phyloP scores from a whole-genome alignment of 2,888 invertebrate genomes.

The Liodrosophila aerea region DNA sequence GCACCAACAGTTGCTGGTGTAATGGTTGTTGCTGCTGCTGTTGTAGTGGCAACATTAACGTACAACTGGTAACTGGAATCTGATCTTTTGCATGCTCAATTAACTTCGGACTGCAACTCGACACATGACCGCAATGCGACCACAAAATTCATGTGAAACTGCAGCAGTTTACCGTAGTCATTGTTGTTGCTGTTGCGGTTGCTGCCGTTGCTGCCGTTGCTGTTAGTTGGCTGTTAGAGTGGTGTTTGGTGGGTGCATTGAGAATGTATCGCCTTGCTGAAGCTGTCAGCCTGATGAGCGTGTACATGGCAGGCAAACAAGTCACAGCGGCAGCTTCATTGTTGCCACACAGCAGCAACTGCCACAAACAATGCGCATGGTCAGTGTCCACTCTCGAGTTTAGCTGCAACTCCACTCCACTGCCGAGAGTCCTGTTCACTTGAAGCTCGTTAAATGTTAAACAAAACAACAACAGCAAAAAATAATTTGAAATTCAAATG shows the following conservation, averaged over 20 bases:
- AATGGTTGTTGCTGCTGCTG: conserved; percentile 16
- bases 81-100: conserved; percentile 75
- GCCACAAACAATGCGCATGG: conserved; percentile 10
- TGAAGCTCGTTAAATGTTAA: conserved; percentile 59
- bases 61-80: conserved; percentile 49
- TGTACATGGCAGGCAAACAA: conserved; percentile 66
- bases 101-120: conserved; percentile 57
- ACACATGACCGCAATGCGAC: conserved; percentile 48
- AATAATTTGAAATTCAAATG: conserved; percentile 71
- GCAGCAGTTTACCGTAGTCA: conserved; percentile 24
- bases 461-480: conserved; percentile 12
- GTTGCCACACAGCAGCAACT: conserved; percentile 28
- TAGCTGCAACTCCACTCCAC: conserved; percentile 1
- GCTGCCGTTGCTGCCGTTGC: conserved; percentile 3
- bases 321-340: conserved; percentile 28
- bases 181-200: background rate
- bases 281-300: conserved; percentile 72
- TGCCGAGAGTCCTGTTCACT: conserved; percentile 45
- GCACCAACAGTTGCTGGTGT: conserved; percentile 6
- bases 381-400: conserved; percentile 19
- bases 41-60: conserved; percentile 8
- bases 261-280: conserved; percentile 62
- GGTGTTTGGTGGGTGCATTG: conserved; percentile 50
- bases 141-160: conserved; percentile 60
- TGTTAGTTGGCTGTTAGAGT: conserved; percentile 22